Evolutionary conservation across 1,140 invertebrate genomes (phyloP), one percentile per base, ranked within the genome.

Genomic region (Chrysomallon squamiferum): DNA sequence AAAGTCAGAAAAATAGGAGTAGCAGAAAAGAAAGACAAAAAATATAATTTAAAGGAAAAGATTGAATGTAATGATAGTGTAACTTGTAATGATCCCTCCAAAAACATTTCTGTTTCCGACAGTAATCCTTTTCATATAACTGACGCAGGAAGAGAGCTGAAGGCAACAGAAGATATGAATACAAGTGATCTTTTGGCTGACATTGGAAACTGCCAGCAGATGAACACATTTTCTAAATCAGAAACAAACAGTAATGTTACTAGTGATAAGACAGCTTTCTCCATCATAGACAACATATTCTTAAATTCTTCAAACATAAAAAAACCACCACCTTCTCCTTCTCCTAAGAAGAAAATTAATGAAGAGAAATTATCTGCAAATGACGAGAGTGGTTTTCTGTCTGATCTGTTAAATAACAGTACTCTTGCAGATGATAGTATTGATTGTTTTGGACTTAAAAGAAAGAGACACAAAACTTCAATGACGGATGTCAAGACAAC

Each of bases 391-490:
- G 63, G 59, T 32, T 32, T 56, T 15, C 49, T 63, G 35, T 57
- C 41, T 30, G 50, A 65, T 47, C 22, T 68, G 18, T 35, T 68
- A 50, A 62, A 66, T 32, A 45, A 66, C 43, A 72, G 68, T 45
- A 74, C 74, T n/a, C 57, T 76, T 2, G 59, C 60, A 61, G 69
- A 76, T 57, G 72, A 74, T 13, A 59, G 56, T 11, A 29, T 72
- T 33, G 72, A 74, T 52, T 74, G 66, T 38, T 74, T 74, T 15
- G 62, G 35, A 35, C 66, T 72, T 22, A 45, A 65, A 20, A 59
- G 29, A 33, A 68, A 59, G 58, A 67, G 64, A 66, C 70, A 68
- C 61, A 69, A 62, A 41, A 65, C 27, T 54, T 56, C 43, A 58
- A 65, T 57, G 43, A 47, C 22, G 11, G n/a, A 47, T n/a, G 41